Evolutionary conservation across 2,888 invertebrate species (phyloP), one percentile per base, ranked within the genome.

Genomic region (Drosophila longiperda): DNA sequence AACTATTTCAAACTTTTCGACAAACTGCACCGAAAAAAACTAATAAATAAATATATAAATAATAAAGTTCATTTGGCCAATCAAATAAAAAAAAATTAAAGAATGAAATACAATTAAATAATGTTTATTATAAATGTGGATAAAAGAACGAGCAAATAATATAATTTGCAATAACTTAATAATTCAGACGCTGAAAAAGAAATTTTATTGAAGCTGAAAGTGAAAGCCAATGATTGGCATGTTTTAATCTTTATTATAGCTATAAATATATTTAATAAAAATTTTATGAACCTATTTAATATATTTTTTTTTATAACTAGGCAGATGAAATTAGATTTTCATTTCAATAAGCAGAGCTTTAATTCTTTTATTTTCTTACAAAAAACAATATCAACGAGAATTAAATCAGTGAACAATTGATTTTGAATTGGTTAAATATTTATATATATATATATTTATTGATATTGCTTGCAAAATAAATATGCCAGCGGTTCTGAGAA

Each of bases 11-110:
- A 63, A 45, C 58, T 57, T 54, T 66, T 59, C 52, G 42, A 61
- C 62, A 72, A 82, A 79, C 58, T 75, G 32, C 34, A 53, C 15
- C 9, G 9, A 26, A 20, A n/a, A 23, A 23, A 26, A 26, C 26
- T 3, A 26, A 0, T 6, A 67, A 67, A 34, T 48, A n/a, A 36
- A 32, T 34, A n/a, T 32, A 32, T 34, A 5, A 4, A 26, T 26
- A 29, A 42, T 17, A 26, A n/a, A 11, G 45, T 5, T 4, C n/a
- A 23, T 48, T 38, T 20, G 3, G 11, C 2, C 6, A 2, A 52
- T n/a, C 50, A 23, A 67, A 57, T 15, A 36, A 8, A 42, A 50
- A 33, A 36, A 11, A 26, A 26, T 9, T 33, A 5, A 40, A 40
- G 34, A 40, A 23, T 12, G 23, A 12, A 11, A 20, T 9, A 7